These are phyloP conservation scores for Hirudinaria manillensis DNA, from an alignment of 2,888 invertebrate species.

Conservation along the genomic window DNA sequence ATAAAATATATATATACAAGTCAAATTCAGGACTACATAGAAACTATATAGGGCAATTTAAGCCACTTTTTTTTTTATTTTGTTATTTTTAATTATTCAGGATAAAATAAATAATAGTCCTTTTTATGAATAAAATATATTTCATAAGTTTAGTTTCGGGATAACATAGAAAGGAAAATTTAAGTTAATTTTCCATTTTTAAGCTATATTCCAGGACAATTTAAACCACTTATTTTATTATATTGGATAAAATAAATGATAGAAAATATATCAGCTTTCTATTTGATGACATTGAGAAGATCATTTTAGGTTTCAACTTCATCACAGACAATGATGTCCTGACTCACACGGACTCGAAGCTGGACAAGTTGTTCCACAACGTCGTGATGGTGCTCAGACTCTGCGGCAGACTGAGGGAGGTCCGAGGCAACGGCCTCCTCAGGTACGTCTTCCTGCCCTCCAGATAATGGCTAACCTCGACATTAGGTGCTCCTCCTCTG, in stretches of 20 bases:
- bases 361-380: slow-evolving; percentile 44
- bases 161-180: too few species aligned
- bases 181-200: too few species aligned
- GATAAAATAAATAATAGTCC: too few species aligned
- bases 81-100: too few species aligned
- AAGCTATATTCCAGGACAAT: too few species aligned
- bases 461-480: neutral
- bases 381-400: slow-evolving; percentile 50
- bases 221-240: neutral
- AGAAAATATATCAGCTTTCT: neutral
- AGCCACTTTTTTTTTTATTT: too few species aligned
- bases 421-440: slow-evolving; percentile 46
- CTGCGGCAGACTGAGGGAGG: slow-evolving; percentile 48
- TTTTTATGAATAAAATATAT: too few species aligned
- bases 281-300: neutral
- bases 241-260: too few species aligned
- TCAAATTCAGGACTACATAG: too few species aligned
- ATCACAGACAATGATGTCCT: slow-evolving; percentile 49
- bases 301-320: slow-evolving; percentile 47
- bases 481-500: neutral
- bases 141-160: too few species aligned
- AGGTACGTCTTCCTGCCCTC: slow-evolving; percentile 42
- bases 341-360: slow-evolving; percentile 45
- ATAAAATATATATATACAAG: too few species aligned
- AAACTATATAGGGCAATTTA: neutral